Evolutionary conservation across 2,888 invertebrate species (phyloP), one percentile per base, ranked within the genome.

Genomic region (Mesoligia furuncula): DNA sequence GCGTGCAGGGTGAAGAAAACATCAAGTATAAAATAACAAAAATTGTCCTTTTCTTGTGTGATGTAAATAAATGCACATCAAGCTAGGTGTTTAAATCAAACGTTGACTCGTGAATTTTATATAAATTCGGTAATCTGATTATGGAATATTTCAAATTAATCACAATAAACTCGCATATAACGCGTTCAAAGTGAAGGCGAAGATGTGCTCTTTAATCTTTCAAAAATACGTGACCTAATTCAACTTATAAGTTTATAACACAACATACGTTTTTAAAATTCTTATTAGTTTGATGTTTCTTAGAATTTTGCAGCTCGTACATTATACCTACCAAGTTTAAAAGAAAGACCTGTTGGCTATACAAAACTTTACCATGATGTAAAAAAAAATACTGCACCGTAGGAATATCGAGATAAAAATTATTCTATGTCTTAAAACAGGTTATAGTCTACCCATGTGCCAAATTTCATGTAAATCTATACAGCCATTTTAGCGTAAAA

Each of bases 51-150:
- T 51, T 13, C 69, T 69, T 61, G 74, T 77, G 54, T 13, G 48
- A 81, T 84, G 84, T 72, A 82, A 77, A 85, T 73, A 75, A 76
- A 79, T 86, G 76, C 68, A 81, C 76, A 81, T 68, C 54, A 59
- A 62, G 65, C 70, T 82, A 74, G 59, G 54, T 77, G 66, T 73
- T 80, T 77, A 79, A 79, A 66, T 62, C 71, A 75, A 80, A 65
- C 79, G 62, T 85, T 81, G 81, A 85, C 83, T 83, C 61, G 5
- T 57, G n/a, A 74, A 78, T 76, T 65, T 69, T 48, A 76, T 76
- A 81, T 67, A 68, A 57, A 77, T 74, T 74, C 39, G 15, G 66
- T 76, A 66, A 71, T 78, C 24, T 69, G 72, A 54, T 48, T 54
- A 69, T 24, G 57, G 82, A 70, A 77, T 69, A 71, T 68, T 36